Evolutionary conservation across 2,797 vertebrate genomes (phyloP).

Genomic region (Poeciliopsis presidionis): DNA sequence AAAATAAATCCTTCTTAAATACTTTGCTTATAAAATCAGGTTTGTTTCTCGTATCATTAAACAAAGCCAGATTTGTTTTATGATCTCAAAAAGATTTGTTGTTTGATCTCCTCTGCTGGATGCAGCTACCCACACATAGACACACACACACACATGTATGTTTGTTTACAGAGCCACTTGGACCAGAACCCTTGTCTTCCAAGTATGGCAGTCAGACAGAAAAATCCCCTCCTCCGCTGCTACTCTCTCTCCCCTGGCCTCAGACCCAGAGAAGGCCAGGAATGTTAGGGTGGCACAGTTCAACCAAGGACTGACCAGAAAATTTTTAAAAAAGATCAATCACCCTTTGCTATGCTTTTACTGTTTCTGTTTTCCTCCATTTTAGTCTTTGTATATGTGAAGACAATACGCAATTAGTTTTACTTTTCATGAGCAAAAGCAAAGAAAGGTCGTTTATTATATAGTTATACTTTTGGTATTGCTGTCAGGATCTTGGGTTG

Average conservation of each 20-base stretch:
- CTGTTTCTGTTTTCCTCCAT: conserved; percentile 13
- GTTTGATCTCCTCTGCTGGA: background rate
- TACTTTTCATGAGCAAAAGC: background rate
- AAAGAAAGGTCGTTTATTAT: background rate
- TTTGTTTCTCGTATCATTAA: background rate
- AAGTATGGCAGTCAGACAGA: conserved; percentile 75
- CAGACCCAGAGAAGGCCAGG: conserved; percentile 73
- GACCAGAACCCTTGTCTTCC: conserved; percentile 66
- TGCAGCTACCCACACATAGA: conserved; percentile 31
- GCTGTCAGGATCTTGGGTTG: background rate
- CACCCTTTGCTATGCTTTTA: conserved; percentile 33
- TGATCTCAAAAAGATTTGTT: background rate
- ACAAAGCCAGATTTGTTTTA: background rate
- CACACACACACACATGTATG: conserved; percentile 3
- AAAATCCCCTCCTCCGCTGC: conserved; percentile 62
- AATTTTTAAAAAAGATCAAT: conserved; percentile 8
- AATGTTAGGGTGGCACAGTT: conserved; percentile 63
- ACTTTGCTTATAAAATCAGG: background rate
- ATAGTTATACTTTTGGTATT: background rate
- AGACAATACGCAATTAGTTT: conserved; percentile 28
- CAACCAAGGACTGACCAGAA: conserved; percentile 39
- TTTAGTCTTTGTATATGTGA: background rate
- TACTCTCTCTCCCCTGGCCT: conserved; percentile 52
- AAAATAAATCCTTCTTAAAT: background rate
- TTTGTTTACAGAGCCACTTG: conserved; percentile 68